A percentile compares a stretch with the other conserved stretches of the same genome.
Conservation (phyloP, 1,140 invertebrate species). For the Lordiphosa mommai region DNA sequence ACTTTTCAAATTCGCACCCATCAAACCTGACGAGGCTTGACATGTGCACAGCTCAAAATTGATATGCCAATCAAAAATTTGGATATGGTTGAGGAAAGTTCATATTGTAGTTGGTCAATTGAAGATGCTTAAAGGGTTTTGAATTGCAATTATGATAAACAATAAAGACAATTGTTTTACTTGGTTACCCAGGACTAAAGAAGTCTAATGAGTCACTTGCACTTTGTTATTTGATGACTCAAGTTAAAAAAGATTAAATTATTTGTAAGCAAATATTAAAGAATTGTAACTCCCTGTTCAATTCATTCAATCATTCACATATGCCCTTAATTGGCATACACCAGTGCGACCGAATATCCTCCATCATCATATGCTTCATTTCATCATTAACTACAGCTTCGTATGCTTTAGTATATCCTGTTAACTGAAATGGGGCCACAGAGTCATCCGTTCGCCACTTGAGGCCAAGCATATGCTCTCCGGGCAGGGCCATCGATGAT, state of each 20-base stretch:
- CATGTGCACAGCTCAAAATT: slow-evolving; percentile 19
- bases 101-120: background rate
- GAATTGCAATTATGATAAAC: no score
- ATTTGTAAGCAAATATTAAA: no score
- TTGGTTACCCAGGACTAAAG: no score
- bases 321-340: slow-evolving; percentile 21
- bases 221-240: no score
- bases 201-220: no score
- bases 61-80: slow-evolving; percentile 58
- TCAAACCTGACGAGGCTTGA: slow-evolving; percentile 19
- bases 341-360: slow-evolving; percentile 20
- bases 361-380: slow-evolving; percentile 29
- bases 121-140: no score
- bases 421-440: no score
- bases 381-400: slow-evolving; percentile 17
- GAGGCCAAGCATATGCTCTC: slow-evolving; percentile 56
- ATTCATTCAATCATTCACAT: background rate
- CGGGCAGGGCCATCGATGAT: slow-evolving; percentile 52
- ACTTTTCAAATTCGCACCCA: slow-evolving; percentile 55
- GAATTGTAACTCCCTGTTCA: no score
- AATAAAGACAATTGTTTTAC: no score
- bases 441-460: slow-evolving; percentile 18
- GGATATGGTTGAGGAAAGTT: background rate
- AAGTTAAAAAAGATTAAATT: no score
- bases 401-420: no score